Conservation (phyloP, 2,797 vertebrate species). For the Australoheros facetus region DNA sequence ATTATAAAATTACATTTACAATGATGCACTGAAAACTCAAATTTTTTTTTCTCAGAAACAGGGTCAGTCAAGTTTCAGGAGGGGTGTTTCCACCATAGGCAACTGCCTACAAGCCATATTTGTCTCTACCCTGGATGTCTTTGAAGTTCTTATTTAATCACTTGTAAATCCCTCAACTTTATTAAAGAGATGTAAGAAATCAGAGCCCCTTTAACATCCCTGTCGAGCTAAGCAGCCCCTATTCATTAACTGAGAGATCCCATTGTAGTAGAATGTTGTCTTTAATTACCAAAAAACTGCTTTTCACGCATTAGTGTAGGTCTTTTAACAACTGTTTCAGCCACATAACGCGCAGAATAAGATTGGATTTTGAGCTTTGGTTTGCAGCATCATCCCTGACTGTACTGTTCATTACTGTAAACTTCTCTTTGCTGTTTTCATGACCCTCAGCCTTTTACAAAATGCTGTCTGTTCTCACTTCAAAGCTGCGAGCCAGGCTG, state of each 20-base stretch:
- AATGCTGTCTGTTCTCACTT: slow-evolving; percentile 62
- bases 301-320: background rate
- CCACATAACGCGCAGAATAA: background rate
- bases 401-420: background rate
- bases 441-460: slow-evolving; percentile 49
- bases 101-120: fast-evolving
- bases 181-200: background rate
- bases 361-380: background rate
- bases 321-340: background rate
- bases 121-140: background rate
- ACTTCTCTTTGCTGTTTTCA: slow-evolving; percentile 21
- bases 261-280: background rate
- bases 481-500: slow-evolving; percentile 48
- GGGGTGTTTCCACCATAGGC: background rate
- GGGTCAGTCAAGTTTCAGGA: background rate
- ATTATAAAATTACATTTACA: background rate
- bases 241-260: background rate
- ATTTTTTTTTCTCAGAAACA: too few species aligned
- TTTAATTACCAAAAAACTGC: background rate
- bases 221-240: background rate
- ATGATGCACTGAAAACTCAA: background rate
- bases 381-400: background rate
- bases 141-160: background rate
- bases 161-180: background rate
- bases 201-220: background rate